Evolutionary conservation across 2,888 invertebrate genomes (phyloP).

Genomic region (Boloria euphrosyne): DNA sequence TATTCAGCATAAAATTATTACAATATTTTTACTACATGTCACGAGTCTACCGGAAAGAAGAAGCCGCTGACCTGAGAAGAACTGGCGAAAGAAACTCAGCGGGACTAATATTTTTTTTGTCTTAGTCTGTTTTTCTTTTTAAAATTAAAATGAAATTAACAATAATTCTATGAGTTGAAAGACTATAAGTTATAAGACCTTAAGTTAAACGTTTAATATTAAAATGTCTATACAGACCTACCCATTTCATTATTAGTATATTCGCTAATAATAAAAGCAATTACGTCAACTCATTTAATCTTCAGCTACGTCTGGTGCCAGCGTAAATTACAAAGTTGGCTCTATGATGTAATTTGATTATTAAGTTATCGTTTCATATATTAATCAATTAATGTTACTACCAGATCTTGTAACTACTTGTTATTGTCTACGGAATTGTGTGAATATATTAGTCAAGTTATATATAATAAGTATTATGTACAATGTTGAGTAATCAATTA

Average conservation of each 20-base stretch:
- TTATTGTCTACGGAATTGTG: background rate
- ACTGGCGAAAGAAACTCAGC: too few relatives aligned
- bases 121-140: too few relatives aligned
- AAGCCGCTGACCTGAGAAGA: too few relatives aligned
- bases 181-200: too few relatives aligned
- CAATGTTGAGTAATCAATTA: too few relatives aligned
- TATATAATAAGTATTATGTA: background rate
- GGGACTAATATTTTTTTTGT: too few relatives aligned
- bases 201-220: too few relatives aligned
- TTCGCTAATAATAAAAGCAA: conserved; percentile 10
- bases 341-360: conserved; percentile 20
- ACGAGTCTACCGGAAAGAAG: too few relatives aligned
- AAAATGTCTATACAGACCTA: background rate
- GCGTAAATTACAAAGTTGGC: conserved; percentile 26
- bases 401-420: background rate
- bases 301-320: conserved; percentile 14
- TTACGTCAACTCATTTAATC: conserved; percentile 20
- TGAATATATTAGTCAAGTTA: background rate
- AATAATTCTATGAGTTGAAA: too few relatives aligned
- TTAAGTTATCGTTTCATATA: conserved; percentile 19
- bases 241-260: background rate
- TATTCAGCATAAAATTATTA: too few relatives aligned
- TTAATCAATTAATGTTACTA: conserved; percentile 5
- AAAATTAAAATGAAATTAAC: too few relatives aligned
- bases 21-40: too few relatives aligned